These are phyloP conservation scores for Palaemon carinicauda DNA, from an alignment of 1,140 invertebrate genomes.

Conservation along the genomic window DNA sequence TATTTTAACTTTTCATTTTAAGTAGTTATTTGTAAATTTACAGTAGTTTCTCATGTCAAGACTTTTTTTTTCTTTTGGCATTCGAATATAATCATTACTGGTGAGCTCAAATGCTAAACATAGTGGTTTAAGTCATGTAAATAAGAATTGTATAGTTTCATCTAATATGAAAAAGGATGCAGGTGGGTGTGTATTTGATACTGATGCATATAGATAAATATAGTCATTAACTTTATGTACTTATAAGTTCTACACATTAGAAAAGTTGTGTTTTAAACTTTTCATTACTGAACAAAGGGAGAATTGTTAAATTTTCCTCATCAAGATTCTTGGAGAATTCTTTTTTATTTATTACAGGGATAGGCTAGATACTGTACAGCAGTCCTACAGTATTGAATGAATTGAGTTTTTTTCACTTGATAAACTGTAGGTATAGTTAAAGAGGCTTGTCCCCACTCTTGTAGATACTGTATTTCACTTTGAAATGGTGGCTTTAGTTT, in stretches of 20 bases:
- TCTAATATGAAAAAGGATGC: background rate
- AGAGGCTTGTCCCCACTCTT: background rate
- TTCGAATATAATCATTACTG: no score
- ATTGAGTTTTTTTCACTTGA: no score
- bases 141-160: background rate
- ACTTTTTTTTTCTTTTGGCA: no score
- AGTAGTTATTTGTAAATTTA: no score
- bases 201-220: background rate
- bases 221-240: constrained; percentile 23
- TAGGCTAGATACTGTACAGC: background rate
- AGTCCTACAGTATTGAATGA: background rate
- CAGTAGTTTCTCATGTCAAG: no score
- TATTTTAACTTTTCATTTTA: no score
- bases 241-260: background rate
- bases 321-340: background rate
- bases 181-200: background rate
- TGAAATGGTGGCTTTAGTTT: constrained; percentile 30
- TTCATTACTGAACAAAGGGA: background rate
- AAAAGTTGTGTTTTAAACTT: background rate
- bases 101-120: background rate
- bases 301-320: background rate
- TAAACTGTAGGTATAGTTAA: background rate
- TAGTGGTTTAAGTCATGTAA: background rate
- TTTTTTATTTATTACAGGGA: background rate
- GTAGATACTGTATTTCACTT: constrained; percentile 2